A percentile compares a stretch with the other conserved stretches of the same genome.
phyloP scores from a whole-genome alignment of 2,797 vertebrate genomes.

The Melopsittacus undulatus region DNA sequence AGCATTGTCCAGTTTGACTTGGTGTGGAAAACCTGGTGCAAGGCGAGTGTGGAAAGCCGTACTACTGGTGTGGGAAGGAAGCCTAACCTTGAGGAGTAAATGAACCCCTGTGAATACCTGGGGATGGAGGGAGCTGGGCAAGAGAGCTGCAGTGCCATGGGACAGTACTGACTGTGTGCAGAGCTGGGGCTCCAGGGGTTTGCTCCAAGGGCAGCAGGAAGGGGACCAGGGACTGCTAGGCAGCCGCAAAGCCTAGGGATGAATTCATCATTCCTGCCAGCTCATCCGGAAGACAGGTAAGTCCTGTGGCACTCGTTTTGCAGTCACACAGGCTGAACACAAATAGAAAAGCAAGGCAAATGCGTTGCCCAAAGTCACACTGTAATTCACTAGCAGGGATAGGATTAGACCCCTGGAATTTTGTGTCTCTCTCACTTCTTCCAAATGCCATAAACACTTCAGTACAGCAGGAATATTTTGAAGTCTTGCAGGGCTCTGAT shows the following conservation, averaged over 20 bases:
- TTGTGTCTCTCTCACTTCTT: background rate
- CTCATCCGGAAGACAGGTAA: background rate
- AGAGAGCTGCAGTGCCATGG: background rate
- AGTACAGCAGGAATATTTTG: background rate
- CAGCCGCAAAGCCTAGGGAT: background rate
- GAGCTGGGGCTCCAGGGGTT: no score
- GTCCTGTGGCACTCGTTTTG: background rate
- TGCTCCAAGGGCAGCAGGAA: background rate
- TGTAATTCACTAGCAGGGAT: background rate
- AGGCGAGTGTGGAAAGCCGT: accelerated
- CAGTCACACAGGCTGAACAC: background rate
- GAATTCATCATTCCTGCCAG: background rate
- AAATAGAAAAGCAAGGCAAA: background rate
- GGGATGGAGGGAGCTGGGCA: background rate
- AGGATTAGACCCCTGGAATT: background rate
- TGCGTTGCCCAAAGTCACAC: background rate
- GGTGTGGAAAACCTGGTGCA: background rate
- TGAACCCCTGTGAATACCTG: background rate
- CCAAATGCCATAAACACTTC: background rate
- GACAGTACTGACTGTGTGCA: accelerated
- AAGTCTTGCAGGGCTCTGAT: background rate
- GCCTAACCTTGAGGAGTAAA: background rate
- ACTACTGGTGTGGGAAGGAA: background rate
- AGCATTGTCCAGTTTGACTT: accelerated
- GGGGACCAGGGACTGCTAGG: background rate